Base-by-base conservation (phyloP, 2,797 vertebrate genomes). In the Gymnocypris eckloni region DNA sequence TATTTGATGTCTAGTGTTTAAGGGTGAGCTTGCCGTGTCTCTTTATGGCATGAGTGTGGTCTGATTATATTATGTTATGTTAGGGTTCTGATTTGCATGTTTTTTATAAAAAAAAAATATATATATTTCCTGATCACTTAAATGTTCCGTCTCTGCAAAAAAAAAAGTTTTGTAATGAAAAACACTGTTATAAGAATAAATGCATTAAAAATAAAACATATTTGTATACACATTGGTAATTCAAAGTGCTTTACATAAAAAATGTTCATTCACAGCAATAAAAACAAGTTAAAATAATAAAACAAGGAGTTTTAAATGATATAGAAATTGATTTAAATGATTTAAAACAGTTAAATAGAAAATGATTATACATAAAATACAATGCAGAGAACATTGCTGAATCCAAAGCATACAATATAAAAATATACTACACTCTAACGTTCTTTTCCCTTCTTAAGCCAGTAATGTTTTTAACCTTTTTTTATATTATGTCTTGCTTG, bases 21-120 rank as follows among this genome's bases (percentile, higher is more conserved):
- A 64, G 69, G 22, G 67, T 87, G 77, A 80, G 45, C 69, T 81
- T 89, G 83, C 86, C 22, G 54, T 75, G 83, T 67, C 89, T 85
- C 93, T 80, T 90, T 88, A 86, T 89, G 89, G 81, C 67, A 16
- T 39, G 25, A 84, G 28, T 86, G 85, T 79, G 73, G 79, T 48
- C 71, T 82, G 22, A 22, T 39, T 79, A 43, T 78, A n/a, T 85
- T 78, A 22, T 78, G 39, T 86, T 83, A 22, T 84, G 66, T 88
- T 76, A 67, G 48, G 66, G 41, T 88, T 92, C 89, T 90, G 83
- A 90, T 91, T 84, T 80, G 88, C 89, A 86, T 86, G 87, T 88
- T 89, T 87, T 87, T 50, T 73, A 22, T 7, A 39, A 39, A 39
- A 82, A 52, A 33, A 54, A 76, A 78, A 48, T 33, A 33, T 33